phyloP scores from a whole-genome alignment of 2,888 invertebrate genomes.

The Myopa testacea region DNA sequence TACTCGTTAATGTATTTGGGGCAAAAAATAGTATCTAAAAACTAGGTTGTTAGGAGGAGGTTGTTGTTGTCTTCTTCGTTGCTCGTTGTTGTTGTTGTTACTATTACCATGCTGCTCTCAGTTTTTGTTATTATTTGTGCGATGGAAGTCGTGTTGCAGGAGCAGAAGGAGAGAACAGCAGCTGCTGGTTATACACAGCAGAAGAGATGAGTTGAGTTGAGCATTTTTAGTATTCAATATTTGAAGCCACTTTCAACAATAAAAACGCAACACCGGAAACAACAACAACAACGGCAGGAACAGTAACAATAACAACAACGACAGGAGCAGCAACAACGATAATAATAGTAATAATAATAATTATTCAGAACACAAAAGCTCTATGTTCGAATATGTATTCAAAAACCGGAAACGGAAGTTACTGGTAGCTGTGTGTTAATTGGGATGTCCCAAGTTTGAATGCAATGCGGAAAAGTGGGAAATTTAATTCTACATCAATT shows the following conservation, averaged over 20 bases:
- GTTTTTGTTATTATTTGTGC: too few species aligned
- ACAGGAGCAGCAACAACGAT: too few species aligned
- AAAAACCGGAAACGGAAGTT: constrained; percentile 22
- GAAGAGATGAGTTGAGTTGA: background rate
- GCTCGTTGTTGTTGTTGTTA: too few species aligned
- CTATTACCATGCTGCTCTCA: too few species aligned
- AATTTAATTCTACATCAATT: background rate
- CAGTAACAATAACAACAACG: background rate
- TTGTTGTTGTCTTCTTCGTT: too few species aligned
- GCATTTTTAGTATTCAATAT: background rate
- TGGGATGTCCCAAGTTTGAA: background rate
- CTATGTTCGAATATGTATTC: background rate
- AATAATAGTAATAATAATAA: too few species aligned
- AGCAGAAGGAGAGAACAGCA: background rate
- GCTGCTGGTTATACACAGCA: background rate
- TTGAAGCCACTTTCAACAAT: background rate
- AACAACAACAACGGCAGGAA: background rate
- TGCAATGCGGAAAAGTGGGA: background rate
- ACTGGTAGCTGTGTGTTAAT: background rate
- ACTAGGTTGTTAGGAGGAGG: too few species aligned
- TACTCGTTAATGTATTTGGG: too few species aligned
- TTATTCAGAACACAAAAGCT: background rate
- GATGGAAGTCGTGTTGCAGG: background rate
- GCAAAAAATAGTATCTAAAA: too few species aligned
- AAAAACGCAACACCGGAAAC: background rate